phyloP scores from a whole-genome alignment of 1,140 invertebrate species.

The Anastrepha obliqua region DNA sequence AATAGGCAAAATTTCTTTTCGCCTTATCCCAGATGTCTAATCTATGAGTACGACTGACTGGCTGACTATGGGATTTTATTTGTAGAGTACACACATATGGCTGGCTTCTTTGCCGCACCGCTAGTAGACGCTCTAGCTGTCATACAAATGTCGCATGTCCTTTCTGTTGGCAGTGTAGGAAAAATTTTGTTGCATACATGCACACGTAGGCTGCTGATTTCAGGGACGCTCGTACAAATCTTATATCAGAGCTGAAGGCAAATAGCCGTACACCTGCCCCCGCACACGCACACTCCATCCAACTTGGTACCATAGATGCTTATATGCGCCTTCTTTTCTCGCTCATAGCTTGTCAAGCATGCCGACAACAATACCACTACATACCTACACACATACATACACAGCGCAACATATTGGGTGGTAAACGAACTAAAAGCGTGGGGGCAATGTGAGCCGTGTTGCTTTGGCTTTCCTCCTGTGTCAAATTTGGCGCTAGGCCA shows the following conservation, averaged over 20 bases:
- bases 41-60: slow-evolving; percentile 29
- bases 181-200: not conserved
- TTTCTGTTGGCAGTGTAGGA: not conserved
- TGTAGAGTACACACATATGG: slow-evolving; percentile 20
- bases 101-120: not conserved
- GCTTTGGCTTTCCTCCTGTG: slow-evolving; percentile 29
- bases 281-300: not conserved
- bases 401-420: not conserved
- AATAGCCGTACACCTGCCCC: not conserved
- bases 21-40: slow-evolving; percentile 47
- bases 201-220: not conserved
- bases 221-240: not conserved
- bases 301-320: not conserved
- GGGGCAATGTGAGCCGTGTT: not conserved
- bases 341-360: slow-evolving; percentile 46
- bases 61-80: slow-evolving; percentile 30
- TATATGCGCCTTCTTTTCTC: not conserved
- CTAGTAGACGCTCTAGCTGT: not conserved
- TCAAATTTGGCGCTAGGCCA: slow-evolving; percentile 54
- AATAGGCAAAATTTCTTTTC: slow-evolving; percentile 5
- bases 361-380: slow-evolving; percentile 20
- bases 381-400: not conserved
- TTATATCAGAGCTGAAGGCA: too few species aligned
- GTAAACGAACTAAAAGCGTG: not conserved
- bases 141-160: slow-evolving; percentile 47